Evolutionary conservation across 2,113 vertebrate genomes (phyloP).

Genomic region (Petromus typicus): DNA sequence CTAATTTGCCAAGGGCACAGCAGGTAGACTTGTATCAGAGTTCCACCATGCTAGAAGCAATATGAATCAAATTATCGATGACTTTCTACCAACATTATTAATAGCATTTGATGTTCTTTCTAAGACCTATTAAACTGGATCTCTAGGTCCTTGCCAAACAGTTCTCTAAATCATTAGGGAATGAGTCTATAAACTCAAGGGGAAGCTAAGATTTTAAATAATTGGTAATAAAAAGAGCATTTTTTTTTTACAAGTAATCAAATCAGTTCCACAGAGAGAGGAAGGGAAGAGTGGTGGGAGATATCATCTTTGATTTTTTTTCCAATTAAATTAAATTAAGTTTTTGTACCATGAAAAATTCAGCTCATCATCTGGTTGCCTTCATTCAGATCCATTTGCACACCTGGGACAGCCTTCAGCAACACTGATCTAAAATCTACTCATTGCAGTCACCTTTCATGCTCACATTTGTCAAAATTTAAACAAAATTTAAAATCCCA

Average conservation of each 20-base stretch:
- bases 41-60: neutral
- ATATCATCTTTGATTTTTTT: neutral
- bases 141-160: neutral
- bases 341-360: neutral
- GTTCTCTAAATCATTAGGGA: neutral
- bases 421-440: neutral
- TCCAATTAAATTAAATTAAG: neutral
- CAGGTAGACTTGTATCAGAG: neutral
- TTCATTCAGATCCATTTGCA: neutral
- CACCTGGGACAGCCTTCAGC: neutral
- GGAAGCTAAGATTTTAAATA: neutral
- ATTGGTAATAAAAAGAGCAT: neutral
- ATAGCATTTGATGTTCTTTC: neutral
- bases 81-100: neutral
- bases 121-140: neutral
- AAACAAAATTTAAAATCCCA: neutral
- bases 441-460: neutral
- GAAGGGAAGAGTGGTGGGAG: neutral
- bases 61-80: neutral
- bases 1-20: neutral
- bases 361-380: neutral
- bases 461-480: neutral
- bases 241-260: neutral
- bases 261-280: neutral
- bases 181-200: neutral